Evolutionary conservation across 2,797 vertebrate genomes (phyloP), one percentile per base, ranked within the genome.

Genomic region (Botia almorhae): DNA sequence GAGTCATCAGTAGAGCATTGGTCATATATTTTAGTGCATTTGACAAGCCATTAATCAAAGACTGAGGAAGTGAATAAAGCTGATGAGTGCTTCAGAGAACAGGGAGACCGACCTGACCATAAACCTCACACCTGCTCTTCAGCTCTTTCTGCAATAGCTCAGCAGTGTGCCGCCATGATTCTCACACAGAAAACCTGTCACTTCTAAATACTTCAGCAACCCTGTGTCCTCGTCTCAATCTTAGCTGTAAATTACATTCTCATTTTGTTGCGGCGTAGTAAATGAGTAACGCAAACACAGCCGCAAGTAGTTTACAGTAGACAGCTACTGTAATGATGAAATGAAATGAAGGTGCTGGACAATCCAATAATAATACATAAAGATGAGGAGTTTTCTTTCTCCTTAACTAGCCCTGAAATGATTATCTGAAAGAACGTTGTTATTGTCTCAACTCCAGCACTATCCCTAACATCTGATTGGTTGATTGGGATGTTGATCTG

Each of bases 141-240:
- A 13, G 48, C 26, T 53, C 74, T 29, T 13, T 0, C 8, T 12
- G 82, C 77, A 39, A 87, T 87, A 56, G 81, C 63, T 74, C 80
- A 82, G 83, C 84, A 84, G 21, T 74, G 71, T 63, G 36, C 79
- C 82, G 50, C 71, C 82, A 83, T 90, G 88, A 89, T 89, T 91
- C 84, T 78, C 29, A 64, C 78, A 69, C 84, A 84, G 89, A 87
- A 88, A 90, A 88, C 82, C 78, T 89, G 88, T 86, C 81, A 81
- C 84, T 85, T 77, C 84, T 76, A 81, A 87, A 87, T 87, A 87
- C 88, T 82, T 87, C 83, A 82, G 70, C 81, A 69, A 79, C 23
- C 58, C 81, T 63, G 50, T 11, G 43, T 33, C 46, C 19, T 21
- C 51, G 43, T 23, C 64, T 69, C 16, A 70, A 23, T 78, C n/a